Base-by-base conservation (phyloP, 2,797 vertebrate species). In the Oreonectes daqikongensis region DNA sequence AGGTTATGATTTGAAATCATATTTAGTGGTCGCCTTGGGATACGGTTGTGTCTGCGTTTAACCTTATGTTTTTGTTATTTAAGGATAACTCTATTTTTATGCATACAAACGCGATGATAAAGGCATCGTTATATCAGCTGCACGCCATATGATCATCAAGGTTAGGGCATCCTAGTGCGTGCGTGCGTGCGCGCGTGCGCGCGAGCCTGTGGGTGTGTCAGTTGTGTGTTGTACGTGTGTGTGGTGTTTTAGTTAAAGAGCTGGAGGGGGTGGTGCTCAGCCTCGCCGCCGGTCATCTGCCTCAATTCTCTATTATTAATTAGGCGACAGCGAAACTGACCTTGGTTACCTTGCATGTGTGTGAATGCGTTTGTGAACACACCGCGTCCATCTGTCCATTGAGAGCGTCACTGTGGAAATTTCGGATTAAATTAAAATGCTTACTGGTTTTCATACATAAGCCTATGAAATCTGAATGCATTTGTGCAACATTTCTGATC, bases 281-380 rank as follows among this genome's bases (percentile, higher is more conserved):
- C 81, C 79, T 87, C 88, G 83, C 85, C 86, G 84, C 86, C 85
- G 75, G 90, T 93, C 93, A 93, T 90, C 91, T 93, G 92, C 88
- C 84, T 86, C 86, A 84, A 86, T 87, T 72, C 86, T 94, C 81
- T 84, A 94, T 94, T 92, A 94, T 94, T 94, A 86, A 94, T 93
- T 77, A 81, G 84, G 84, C 86, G 88, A 87, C 86, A 88, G 86
- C 83, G 86, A 87, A 82, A 80, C 85, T 89, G 89, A 87, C 86
- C 88, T 78, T 84, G 72, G 66, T 67, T 84, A 66, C 60, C 82
- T 90, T 86, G 82, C 84, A 85, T 83, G 69, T 84, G 79, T 84
- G 68, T 69, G 61, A 48, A 50, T 66, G 48, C 22, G 11, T 77
- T 42, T 61, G 64, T 64, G 35, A 40, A 68, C n/a, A 55, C 28